Base-by-base conservation (phyloP, 30 jellyfish, hydroid and myxozoan genomes). In the Calvadosia cruxmelitensis region DNA sequence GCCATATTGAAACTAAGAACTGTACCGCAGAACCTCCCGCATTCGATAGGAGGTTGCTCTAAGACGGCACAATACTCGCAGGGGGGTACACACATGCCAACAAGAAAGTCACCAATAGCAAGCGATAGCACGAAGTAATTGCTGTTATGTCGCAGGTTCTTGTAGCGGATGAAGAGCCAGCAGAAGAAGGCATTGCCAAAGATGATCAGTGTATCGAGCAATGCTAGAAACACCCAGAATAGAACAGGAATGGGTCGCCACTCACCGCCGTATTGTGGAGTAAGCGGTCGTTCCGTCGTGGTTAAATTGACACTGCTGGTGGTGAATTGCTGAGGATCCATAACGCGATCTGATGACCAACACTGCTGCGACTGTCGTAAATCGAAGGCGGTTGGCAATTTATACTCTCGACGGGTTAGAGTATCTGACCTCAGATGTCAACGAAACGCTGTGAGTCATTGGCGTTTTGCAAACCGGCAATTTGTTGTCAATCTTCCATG, bases 61-160 rank as follows among this genome's bases (percentile, higher is more conserved):
- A 35, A 27, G 3, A 52, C 28, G 7, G 86, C 86, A 29, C 86
- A 75, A 28, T 65, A 75, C 52, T 75, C 86, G 33, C 86, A 75
- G 20, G 86, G 86, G n/a, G 86, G 68, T 27, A 75, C 63, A 5
- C 68, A 27, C 27, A 67, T n/a, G 10, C 86, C 86, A 20, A 75
- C 81, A 0, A 75, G 52, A 23, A 75, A 29, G 34, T 75, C 86
- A 67, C 82, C 31, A 16, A 75, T 62, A n/a, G 81, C 36, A 7
- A 75, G 33, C 7, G 86, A 75, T 29, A 75, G 5, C 1, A 75
- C 86, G 48, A 75, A 75, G 48, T 64, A 75, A 61, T 75, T 75
- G n/a, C 66, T 78, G 24, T 75, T 67, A 27, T 78, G 32, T 31
- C 86, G 20, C 30, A 75, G 34, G 25, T 36, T 26, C 35, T 67